These are phyloP conservation scores for Heteromurus nitidus DNA, from an alignment of 2,888 invertebrate species.

Conservation along the genomic window DNA sequence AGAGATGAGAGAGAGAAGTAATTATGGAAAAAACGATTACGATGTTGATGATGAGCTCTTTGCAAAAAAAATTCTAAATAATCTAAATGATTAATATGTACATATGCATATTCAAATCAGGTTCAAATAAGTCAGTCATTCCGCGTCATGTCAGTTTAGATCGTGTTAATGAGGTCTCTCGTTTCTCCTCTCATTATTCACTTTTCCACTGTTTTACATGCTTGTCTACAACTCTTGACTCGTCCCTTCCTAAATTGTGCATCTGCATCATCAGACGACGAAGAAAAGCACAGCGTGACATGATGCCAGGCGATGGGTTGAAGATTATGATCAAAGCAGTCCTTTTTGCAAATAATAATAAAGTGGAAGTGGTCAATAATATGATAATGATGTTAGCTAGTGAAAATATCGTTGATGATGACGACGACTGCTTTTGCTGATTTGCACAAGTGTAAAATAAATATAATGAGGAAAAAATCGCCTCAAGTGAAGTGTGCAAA, in stretches of 20 bases:
- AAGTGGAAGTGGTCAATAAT: conserved; percentile 24
- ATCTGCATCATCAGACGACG: no score
- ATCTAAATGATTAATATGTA: no score
- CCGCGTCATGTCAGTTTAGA: not conserved
- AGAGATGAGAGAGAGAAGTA: not conserved
- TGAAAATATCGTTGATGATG: not conserved
- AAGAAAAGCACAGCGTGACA: not conserved
- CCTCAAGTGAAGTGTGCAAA: not conserved
- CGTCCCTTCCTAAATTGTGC: not conserved
- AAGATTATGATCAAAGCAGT: not conserved
- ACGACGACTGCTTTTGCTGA: not conserved
- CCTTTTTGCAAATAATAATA: conserved; percentile 22
- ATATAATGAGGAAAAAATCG: conserved; percentile 11
- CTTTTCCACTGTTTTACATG: not conserved
- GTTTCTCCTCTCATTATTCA: not conserved
- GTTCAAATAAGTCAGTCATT: not conserved
- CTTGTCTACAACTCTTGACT: not conserved
- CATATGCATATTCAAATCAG: not conserved
- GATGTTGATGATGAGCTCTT: no score
- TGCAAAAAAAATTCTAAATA: no score
- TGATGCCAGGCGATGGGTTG: not conserved
- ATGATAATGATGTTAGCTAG: not conserved
- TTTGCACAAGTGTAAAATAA: not conserved
- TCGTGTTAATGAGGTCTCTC: not conserved
- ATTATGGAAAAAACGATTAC: not conserved